Percentiles rank a stretch among this genome's conserved stretches.
phyloP scores from a whole-genome alignment of 2,113 vertebrate genomes.

The Asarcornis scutulata region DNA sequence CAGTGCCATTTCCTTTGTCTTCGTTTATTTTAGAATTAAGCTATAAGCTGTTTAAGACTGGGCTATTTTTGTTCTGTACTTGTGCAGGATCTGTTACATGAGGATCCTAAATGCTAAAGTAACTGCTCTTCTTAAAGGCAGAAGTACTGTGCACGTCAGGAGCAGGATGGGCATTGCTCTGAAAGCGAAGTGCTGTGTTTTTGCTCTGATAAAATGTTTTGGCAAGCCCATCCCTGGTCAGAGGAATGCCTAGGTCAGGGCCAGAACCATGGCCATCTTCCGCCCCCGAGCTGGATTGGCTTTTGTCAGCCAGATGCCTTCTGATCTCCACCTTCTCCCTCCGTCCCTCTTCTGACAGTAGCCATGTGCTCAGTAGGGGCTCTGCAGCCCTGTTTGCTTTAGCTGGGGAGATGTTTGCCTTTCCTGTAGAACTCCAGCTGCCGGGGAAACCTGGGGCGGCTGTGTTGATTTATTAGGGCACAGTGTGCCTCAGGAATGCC shows the following conservation, averaged over 20 bases:
- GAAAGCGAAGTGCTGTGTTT: not conserved
- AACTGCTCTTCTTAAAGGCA: constrained; percentile 16
- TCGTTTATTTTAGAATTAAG: constrained; percentile 38
- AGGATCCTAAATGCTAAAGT: not conserved
- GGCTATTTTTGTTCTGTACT: constrained; percentile 19
- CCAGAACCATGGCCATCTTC: not conserved
- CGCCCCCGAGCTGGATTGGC: not conserved
- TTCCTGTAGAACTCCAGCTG: constrained; percentile 45
- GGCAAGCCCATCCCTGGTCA: not conserved
- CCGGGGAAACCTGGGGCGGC: not conserved
- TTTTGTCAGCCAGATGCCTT: constrained; percentile 23
- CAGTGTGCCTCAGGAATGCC: constrained; percentile 13
- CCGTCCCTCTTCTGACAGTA: not conserved
- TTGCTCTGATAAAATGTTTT: not conserved
- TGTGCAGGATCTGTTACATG: not conserved
- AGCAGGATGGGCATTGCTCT: not conserved
- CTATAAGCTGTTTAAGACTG: constrained; percentile 26
- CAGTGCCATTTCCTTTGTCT: constrained; percentile 44
- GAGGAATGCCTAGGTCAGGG: not conserved
- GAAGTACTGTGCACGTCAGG: not conserved
- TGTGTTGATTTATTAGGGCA: constrained; percentile 52
- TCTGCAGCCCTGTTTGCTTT: constrained; percentile 38
- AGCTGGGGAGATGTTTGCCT: constrained; percentile 56
- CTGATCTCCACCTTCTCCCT: not conserved
- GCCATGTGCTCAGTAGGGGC: constrained; percentile 21